A percentile compares a stretch with the other conserved stretches of the same genome.
Evolutionary conservation across 1,140 invertebrate species (phyloP).

Genomic region (Bombyx mandarina): DNA sequence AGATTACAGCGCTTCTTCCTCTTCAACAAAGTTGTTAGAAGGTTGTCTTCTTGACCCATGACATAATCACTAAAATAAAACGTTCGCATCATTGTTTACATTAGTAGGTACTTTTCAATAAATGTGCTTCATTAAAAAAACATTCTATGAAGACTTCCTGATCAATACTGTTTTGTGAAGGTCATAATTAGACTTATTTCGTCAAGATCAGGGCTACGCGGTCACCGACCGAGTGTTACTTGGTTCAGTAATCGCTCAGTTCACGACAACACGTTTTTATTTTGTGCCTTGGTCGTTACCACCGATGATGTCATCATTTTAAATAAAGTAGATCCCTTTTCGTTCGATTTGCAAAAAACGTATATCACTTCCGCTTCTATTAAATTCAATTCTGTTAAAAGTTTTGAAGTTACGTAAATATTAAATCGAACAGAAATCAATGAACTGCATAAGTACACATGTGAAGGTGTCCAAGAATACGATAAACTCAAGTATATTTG

Average conservation of each 20-base stretch:
- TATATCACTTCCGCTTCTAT: background rate
- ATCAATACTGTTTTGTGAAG: conserved; percentile 5
- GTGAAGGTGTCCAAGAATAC: conserved; percentile 16
- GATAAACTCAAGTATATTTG: conserved; percentile 42
- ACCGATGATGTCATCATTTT: conserved; percentile 40
- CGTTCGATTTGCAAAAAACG: conserved; percentile 1
- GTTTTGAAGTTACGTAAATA: background rate
- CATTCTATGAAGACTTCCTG: too few relatives aligned
- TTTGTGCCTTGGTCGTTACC: conserved; percentile 23
- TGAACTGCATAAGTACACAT: background rate
- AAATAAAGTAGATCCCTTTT: conserved; percentile 14
- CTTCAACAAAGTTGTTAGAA: background rate
- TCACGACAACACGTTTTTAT: conserved; percentile 14
- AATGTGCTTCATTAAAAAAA: too few relatives aligned
- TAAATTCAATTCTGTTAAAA: background rate
- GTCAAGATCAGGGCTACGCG: conserved; percentile 57
- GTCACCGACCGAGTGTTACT: conserved; percentile 33
- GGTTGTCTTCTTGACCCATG: too few relatives aligned
- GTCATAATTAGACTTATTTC: conserved; percentile 24
- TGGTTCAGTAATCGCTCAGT: background rate
- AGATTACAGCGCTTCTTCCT: conserved; percentile 11
- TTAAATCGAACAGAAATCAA: background rate
- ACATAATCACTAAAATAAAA: too few relatives aligned
- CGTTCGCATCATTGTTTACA: too few relatives aligned
- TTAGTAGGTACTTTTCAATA: too few relatives aligned